Percentiles rank a stretch among this genome's conserved stretches.
phyloP scores from a whole-genome alignment of 1,140 invertebrate species.

The Magallana gigas region DNA sequence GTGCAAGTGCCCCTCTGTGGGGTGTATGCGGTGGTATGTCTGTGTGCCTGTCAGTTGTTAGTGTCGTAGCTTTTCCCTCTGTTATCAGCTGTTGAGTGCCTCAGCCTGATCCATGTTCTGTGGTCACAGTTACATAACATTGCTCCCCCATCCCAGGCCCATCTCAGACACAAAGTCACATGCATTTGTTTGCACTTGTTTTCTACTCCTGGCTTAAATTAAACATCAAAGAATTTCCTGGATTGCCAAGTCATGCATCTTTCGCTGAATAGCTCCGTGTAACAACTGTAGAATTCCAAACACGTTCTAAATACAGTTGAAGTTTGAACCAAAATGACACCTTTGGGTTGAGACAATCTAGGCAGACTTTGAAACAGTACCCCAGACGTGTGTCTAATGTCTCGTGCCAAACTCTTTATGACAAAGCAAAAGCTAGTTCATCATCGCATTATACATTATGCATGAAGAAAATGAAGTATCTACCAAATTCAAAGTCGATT shows the following conservation, averaged over 20 bases:
- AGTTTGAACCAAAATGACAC: conserved; percentile 25
- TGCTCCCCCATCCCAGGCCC: neutral
- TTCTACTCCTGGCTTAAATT: conserved; percentile 17
- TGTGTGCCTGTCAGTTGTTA: neutral
- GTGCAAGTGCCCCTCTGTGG: no score
- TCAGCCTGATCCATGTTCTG: neutral
- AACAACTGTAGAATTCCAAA: neutral
- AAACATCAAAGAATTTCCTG: conserved; percentile 34
- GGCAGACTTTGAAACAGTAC: neutral
- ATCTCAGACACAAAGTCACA: neutral
- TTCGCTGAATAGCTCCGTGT: neutral
- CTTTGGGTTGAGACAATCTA: neutral
- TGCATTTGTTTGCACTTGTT: conserved; percentile 22
- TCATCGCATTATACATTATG: neutral
- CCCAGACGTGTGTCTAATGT: neutral
- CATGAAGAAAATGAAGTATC: neutral
- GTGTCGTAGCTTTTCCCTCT: neutral
- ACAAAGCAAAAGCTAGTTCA: neutral
- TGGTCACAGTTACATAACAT: conserved; percentile 18
- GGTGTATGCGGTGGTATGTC: neutral
- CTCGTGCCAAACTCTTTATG: neutral
- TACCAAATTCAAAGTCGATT: no score
- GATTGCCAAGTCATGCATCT: conserved; percentile 37
- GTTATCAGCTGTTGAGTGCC: neutral
- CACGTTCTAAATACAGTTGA: neutral